phyloP scores from a whole-genome alignment of 2,113 vertebrate genomes.

The Geothlypis trichas region DNA sequence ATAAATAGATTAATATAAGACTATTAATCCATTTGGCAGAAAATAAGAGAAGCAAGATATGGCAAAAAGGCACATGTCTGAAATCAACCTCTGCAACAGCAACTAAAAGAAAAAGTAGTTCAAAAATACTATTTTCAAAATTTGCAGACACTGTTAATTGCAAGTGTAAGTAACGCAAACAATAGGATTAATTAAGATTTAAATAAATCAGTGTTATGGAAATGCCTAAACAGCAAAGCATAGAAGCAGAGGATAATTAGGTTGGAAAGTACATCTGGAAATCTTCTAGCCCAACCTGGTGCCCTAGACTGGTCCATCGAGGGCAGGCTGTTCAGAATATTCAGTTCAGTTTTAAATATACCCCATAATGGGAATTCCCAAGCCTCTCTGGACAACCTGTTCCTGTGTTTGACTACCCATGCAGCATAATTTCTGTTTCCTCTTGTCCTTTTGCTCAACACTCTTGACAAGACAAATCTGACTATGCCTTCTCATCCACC shows the following conservation, averaged over 20 bases:
- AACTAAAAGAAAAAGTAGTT: neutral
- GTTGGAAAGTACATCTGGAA: neutral
- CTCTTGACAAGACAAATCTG: neutral
- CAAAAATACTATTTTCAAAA: neutral
- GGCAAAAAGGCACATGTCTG: neutral
- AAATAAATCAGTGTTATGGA: neutral
- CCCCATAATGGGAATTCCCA: neutral
- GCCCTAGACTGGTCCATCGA: neutral
- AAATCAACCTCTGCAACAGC: neutral
- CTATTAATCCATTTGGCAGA: neutral
- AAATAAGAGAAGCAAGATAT: neutral
- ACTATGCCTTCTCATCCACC: neutral
- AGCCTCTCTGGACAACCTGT: neutral
- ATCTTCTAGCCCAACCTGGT: neutral
- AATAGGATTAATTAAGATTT: neutral
- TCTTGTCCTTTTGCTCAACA: neutral
- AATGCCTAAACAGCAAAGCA: neutral
- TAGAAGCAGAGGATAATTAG: neutral
- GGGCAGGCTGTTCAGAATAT: neutral
- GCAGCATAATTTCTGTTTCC: neutral
- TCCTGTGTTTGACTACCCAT: neutral
- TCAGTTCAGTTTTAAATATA: neutral
- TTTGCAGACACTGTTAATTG: neutral
- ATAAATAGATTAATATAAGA: neutral
- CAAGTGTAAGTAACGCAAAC: neutral